Evolutionary conservation across 2,888 invertebrate species (phyloP), one percentile per base, ranked within the genome.

Genomic region (Erebia palarica): DNA sequence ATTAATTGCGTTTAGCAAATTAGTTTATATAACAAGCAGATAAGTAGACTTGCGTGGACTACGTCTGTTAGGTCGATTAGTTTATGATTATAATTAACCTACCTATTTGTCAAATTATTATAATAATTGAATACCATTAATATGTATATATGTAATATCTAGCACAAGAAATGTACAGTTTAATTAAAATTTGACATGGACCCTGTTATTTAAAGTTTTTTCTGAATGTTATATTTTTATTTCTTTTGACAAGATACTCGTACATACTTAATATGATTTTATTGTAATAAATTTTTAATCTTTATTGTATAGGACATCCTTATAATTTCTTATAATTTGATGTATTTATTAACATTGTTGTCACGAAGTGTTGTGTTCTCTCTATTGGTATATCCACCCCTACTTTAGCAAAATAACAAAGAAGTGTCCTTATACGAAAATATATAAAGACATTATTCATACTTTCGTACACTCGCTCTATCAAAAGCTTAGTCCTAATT

Each of bases 1-100:
- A 93, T 93, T 92, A 92, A 92, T 92, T 89, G 81, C 81, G 77
- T 78, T 81, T 82, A 84, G 87, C 83, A 88, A 90, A 90, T 91
- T 90, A 88, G 86, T 79, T 83, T 83, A 82, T 81, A 80, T 81
- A 82, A 84, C 82, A 86, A 81, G 80, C 77, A 81, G 76, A 77
- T 65, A 64, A 76, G 61, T 74, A 72, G 69, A 73, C 70, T 70
- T 68, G 69, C 61, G 66, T 67, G 49, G 58, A 68, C 61, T 68
- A 18, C 8, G 44, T 51, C 53, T 70, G 65, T 57, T 69, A 47
- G 69, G 66, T 72, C 27, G 60, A 66, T 70, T 60, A 68, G 61
- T 65, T 69, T 66, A 14, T 21, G 53, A 68, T 60, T 42, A 42
- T 42, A 61, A 42, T 16, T 42, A 53, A 18, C 14, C 1, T 36